Conservation (phyloP, 2,113 vertebrate species). For the Epinephelus cyanopodus region DNA sequence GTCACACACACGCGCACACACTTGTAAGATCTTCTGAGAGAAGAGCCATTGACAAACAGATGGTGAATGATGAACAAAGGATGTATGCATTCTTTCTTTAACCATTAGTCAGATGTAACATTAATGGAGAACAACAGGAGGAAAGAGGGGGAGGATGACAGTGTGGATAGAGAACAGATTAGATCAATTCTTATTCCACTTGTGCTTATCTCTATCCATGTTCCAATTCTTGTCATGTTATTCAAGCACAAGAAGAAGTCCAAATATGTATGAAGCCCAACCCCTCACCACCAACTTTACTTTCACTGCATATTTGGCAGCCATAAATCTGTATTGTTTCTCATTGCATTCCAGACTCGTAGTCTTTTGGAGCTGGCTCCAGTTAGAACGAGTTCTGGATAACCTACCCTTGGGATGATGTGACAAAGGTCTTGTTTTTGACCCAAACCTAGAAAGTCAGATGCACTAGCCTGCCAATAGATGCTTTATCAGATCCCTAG, state of each 20-base stretch:
- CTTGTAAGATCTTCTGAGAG: conserved; percentile 1
- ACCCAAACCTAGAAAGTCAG: conserved; percentile 4
- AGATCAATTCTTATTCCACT: neutral
- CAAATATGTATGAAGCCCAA: neutral
- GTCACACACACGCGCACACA: conserved; percentile 5
- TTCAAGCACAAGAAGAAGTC: neutral
- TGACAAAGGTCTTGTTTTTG: conserved; percentile 26
- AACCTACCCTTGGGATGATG: neutral
- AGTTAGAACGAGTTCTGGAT: neutral
- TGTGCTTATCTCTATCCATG: neutral
- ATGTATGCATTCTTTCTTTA: neutral
- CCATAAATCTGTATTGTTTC: neutral
- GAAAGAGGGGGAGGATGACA: neutral
- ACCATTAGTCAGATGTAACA: neutral
- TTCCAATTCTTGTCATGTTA: neutral
- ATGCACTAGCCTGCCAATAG: neutral
- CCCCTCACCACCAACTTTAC: too few relatives aligned
- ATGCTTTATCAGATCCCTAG: conserved; percentile 14
- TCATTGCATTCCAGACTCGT: neutral
- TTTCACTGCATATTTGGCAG: neutral
- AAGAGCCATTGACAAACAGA: conserved; percentile 15
- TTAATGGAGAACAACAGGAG: neutral
- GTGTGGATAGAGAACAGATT: neutral
- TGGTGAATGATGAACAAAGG: neutral
- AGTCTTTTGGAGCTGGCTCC: neutral